Percentiles rank a stretch among this genome's conserved stretches.
These are phyloP conservation scores for Phanerotoma sp. DNA, from an alignment of 2,888 invertebrate genomes.

Conservation along the genomic window DNA sequence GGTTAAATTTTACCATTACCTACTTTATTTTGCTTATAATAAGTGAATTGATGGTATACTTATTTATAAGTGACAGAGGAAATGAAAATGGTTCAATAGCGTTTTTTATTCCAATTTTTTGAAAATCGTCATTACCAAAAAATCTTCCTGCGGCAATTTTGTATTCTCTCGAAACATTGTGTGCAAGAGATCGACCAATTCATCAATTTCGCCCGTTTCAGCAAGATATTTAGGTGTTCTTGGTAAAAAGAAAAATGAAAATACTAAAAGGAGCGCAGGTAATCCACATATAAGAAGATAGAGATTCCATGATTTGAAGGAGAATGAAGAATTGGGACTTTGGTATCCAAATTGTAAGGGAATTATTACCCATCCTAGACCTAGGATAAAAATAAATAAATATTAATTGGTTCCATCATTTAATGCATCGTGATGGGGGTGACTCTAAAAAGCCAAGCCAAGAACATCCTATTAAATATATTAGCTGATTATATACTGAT, in stretches of 20 bases:
- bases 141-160: constrained; percentile 55
- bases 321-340: constrained; percentile 57
- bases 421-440: too few species aligned
- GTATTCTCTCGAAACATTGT: constrained; percentile 71
- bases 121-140: constrained; percentile 41
- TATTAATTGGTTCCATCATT: neutral
- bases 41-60: too few species aligned
- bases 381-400: neutral
- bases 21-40: too few species aligned
- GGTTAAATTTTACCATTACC: too few species aligned
- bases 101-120: neutral
- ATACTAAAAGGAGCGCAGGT: constrained; percentile 66
- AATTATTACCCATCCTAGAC: constrained; percentile 70
- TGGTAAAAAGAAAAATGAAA: constrained; percentile 71
- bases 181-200: constrained; percentile 67
- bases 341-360: constrained; percentile 61
- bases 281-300: constrained; percentile 74
- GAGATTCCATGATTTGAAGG: constrained; percentile 77
- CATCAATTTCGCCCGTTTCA: constrained; percentile 73
- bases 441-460: too few species aligned
- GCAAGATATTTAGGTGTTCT: constrained; percentile 81
- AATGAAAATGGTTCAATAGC: neutral
- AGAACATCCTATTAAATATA: too few species aligned
- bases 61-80: too few species aligned
- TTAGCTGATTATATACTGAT: too few species aligned